Conservation (phyloP, 2,888 invertebrate species). For the Lepidocyrtoides sp. region DNA sequence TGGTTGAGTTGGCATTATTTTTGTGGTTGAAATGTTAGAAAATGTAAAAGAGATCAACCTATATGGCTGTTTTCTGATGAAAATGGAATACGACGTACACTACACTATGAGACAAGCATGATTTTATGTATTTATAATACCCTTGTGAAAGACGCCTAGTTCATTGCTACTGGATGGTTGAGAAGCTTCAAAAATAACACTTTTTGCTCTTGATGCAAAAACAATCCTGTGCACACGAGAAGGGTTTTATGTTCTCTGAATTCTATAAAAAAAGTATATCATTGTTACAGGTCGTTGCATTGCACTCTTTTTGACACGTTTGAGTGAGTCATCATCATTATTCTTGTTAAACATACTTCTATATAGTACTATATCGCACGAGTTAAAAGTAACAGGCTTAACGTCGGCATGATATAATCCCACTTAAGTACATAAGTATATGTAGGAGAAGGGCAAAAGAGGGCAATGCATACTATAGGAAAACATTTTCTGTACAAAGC, state of each 20-base stretch:
- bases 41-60: slow-evolving; percentile 30
- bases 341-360: neutral
- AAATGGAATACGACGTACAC: neutral
- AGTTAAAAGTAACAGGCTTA: neutral
- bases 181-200: neutral
- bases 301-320: slow-evolving; percentile 15
- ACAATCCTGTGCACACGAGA: neutral
- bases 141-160: neutral
- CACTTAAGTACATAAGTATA: slow-evolving; percentile 9
- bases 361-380: too few relatives aligned
- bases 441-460: neutral
- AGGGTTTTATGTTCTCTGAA: neutral
- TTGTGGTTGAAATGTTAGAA: slow-evolving; percentile 32
- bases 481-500: neutral
- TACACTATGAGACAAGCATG: neutral
- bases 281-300: neutral
- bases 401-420: neutral
- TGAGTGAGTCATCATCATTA: slow-evolving; percentile 49
- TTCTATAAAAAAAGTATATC: neutral
- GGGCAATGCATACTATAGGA: neutral
- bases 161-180: neutral
- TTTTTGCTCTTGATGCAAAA: neutral
- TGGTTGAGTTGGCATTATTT: slow-evolving; percentile 55
- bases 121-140: slow-evolving; percentile 15
- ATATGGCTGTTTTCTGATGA: neutral